Evolutionary conservation across 2,888 invertebrate species (phyloP), one percentile per base, ranked within the genome.

Genomic region (Eupithecia centaureata): DNA sequence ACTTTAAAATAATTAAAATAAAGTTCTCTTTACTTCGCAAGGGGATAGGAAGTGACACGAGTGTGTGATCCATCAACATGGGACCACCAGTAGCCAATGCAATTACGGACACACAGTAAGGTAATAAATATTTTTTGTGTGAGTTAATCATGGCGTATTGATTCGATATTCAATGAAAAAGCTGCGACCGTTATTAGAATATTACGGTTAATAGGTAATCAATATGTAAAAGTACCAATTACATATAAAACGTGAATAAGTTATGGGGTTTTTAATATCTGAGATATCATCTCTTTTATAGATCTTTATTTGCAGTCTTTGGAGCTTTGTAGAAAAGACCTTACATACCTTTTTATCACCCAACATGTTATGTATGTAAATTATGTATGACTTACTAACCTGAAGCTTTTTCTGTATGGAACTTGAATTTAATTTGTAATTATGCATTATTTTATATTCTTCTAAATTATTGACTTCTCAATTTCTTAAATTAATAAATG

Each of bases 81-180:
- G 22, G 61, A 64, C 61, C 64, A 27, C 61, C 67, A 64, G 71
- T 69, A 75, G 67, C 72, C 54, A 68, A 51, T 68, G 70, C 71
- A 74, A 74, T 73, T 75, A 75, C 73, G 61, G 67, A 72, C 73
- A 66, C 61, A 68, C 68, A 64, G 68, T 54, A 38, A 33, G 66
- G 71, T 68, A 76, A 74, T 74, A 72, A 74, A 74, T 70, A 71
- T 72, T 72, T 74, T 73, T 76, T 76, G 70, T 73, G 54, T 27
- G 12, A 54, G 15, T 52, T 73, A 73, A 73, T 75, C 68, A 72
- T 67, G 71, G 65, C 63, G 65, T 70, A 75, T 72, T 72, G 73
- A 75, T 70, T 69, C 64, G 68, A 63, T 68, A 68, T 73, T 74
- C 68, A 73, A 70, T 72, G 68, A 70, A 68, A 73, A 73, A 67